These are phyloP conservation scores for Sinhomidia bicolor DNA, from an alignment of 2,888 invertebrate species.

Conservation along the genomic window DNA sequence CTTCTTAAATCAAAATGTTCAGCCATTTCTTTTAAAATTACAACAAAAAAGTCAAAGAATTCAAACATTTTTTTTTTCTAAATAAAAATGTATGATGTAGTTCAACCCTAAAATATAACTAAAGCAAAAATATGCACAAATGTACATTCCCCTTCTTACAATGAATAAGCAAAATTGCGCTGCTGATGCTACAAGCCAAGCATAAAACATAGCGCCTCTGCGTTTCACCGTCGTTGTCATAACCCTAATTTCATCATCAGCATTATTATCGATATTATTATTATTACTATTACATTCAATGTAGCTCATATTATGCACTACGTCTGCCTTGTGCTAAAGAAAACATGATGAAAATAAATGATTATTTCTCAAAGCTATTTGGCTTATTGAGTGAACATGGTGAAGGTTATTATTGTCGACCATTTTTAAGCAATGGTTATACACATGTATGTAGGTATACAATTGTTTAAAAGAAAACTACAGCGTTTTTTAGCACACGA, in stretches of 20 bases:
- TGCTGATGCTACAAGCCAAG: not conserved
- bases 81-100: no score
- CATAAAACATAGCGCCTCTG: not conserved
- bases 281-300: not conserved
- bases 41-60: no score
- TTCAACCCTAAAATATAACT: no score
- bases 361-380: not conserved
- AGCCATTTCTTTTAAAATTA: no score
- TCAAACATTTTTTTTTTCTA: no score
- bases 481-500: no score
- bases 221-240: not conserved
- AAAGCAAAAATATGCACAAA: no score
- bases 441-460: no score
- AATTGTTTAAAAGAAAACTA: no score
- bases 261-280: not conserved
- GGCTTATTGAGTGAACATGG: not conserved
- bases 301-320: not conserved
- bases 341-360: not conserved
- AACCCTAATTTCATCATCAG: no score
- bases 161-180: not conserved
- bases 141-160: not conserved
- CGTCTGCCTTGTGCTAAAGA: not conserved
- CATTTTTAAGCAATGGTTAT: not conserved
- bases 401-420: not conserved
- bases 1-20: no score